Evolutionary conservation across 1,140 invertebrate genomes (phyloP).

Genomic region (Macrostomum lignano): DNA sequence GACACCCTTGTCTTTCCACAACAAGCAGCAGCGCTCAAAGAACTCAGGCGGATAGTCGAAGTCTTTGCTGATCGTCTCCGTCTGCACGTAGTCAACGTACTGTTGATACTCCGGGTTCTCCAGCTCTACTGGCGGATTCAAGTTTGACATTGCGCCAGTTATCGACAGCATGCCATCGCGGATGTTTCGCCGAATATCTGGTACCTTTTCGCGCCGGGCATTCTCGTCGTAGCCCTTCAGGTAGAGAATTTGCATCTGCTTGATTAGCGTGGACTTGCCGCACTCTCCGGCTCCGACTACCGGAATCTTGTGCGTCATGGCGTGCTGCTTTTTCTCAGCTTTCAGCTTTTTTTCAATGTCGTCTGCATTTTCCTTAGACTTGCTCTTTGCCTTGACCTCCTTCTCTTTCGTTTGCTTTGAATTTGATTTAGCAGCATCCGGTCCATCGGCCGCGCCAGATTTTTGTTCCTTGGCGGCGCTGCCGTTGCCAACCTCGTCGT

Average conservation of each 20-base stretch:
- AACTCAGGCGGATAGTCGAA: constrained; percentile 31
- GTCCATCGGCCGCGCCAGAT: too few relatives aligned
- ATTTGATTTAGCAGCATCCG: too few relatives aligned
- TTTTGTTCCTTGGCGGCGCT: too few relatives aligned
- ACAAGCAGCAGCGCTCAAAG: constrained; percentile 68
- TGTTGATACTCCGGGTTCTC: constrained; percentile 53
- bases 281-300: constrained; percentile 33
- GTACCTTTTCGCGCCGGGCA: constrained; percentile 16
- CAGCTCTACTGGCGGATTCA: constrained; percentile 6
- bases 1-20: constrained; percentile 81
- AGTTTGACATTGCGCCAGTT: constrained; percentile 4
- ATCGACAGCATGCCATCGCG: constrained; percentile 13
- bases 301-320: constrained; percentile 2
- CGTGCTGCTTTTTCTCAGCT: not conserved
- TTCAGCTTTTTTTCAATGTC: constrained; percentile 4
- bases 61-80: not conserved
- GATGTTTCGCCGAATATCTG: constrained; percentile 15
- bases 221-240: constrained; percentile 84
- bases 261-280: constrained; percentile 94
- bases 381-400: too few relatives aligned
- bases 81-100: constrained; percentile 10
- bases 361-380: too few relatives aligned
- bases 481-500: too few relatives aligned
- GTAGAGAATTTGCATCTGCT: constrained; percentile 98
- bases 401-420: too few relatives aligned